Base-by-base conservation (phyloP, 1,140 invertebrate species). In the Schlechtendalia chinensis region DNA sequence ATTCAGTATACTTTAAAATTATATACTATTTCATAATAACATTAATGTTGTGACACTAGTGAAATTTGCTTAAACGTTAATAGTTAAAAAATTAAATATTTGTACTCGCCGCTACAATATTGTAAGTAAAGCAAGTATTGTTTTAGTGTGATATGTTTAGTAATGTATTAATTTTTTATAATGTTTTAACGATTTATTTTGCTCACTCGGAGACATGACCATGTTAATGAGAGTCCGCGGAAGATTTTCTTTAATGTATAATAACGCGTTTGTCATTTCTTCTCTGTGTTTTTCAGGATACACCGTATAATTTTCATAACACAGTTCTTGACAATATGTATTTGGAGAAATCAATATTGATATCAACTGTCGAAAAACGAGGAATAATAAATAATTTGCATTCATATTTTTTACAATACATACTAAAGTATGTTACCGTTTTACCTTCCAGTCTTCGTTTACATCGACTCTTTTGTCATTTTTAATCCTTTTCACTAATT, bases 241-340 rank as follows among this genome's bases (percentile, higher is more conserved):
- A 39, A 67, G 63, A 67, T 67, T 39, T 32, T 45, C 32, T 67
- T 67, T 67, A 5, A 67, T 67, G 32, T 67, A 45, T 39, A n/a
- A 32, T 6, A 67, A 1, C 45, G 63, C 11, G 1, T 45, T 45
- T 5, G 12, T 29, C 1, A 67, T 83, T 80, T 90, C 85, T 5
- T 83, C 79, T 56, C 86, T 85, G 82, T 90, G 90, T 11, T 85
- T 85, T 71, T 85, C 84, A 0, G 85, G 81, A 47, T 86, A 84
- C 8, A 61, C 56, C 10, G 63, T 81, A 39, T 72, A 80, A n/a
- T 85, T 81, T 80, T 84, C 65, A 80, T 86, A 88, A 83, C 91
- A 91, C n/a, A 91, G 88, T n/a, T 89, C 88, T 12, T 85, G 82
- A 84, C 92, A 93, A 72, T 93, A 88, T 83, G 93, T 91, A 84